A percentile compares a stretch with the other conserved stretches of the same genome.
These are phyloP conservation scores for Parnassius orleans DNA, from an alignment of 2,888 invertebrate genomes.

Conservation along the genomic window DNA sequence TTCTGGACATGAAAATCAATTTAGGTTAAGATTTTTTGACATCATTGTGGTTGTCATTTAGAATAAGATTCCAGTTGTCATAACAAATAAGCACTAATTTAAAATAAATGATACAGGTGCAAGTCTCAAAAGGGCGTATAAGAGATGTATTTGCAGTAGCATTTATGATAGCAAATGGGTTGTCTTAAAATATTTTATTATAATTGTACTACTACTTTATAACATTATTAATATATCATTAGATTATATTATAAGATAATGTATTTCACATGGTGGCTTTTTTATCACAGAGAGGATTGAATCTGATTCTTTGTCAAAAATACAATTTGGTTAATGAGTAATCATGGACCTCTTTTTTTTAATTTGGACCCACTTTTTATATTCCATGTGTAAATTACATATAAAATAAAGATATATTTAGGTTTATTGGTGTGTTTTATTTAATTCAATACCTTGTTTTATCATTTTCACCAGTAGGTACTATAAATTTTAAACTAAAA, in stretches of 20 bases:
- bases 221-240: conserved; percentile 36
- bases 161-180: conserved; percentile 42
- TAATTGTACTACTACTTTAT: conserved; percentile 35
- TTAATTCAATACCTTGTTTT: conserved; percentile 31
- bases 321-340: conserved; percentile 46
- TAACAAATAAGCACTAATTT: conserved; percentile 40
- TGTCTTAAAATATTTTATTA: conserved; percentile 37
- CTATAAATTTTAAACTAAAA: no score
- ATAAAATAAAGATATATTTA: conserved; percentile 71
- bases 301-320: conserved; percentile 57
- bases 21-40: conserved; percentile 59
- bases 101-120: conserved; percentile 51
- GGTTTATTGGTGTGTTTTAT: conserved; percentile 50
- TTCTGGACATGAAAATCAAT: conserved; percentile 50
- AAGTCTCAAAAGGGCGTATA: conserved; percentile 65
- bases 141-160: conserved; percentile 38
- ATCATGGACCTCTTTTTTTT: conserved; percentile 56
- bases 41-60: conserved; percentile 42
- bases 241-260: conserved; percentile 36
- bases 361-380: conserved; percentile 58
- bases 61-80: conserved; percentile 43
- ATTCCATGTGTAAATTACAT: conserved; percentile 63
- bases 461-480: no score
- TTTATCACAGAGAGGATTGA: conserved; percentile 59
- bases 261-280: conserved; percentile 42